Base-by-base conservation (phyloP, 1,140 invertebrate species). In the Hermetia illucens region DNA sequence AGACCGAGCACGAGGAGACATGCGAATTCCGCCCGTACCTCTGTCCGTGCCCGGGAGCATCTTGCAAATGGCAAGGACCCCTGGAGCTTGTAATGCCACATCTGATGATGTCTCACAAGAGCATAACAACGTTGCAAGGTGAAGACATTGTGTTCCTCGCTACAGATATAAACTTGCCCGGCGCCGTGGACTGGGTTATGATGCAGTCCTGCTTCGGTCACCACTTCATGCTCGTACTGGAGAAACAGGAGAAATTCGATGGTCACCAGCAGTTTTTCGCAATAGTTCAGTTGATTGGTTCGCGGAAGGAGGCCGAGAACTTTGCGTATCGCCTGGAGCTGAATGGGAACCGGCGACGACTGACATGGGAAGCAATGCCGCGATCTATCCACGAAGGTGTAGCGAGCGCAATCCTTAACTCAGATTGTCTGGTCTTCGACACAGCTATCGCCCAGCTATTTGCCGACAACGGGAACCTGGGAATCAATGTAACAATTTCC, bases 171-270 rank as follows among this genome's bases (percentile, higher is more conserved):
- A 98, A 98, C 68, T 71, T 99, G 44, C 93, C 94, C 34, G 96
- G 96, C 40, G 96, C 95, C 39, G 96, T 99, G 2, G 96, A 99
- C 61, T 99, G 96, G 96, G 96, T 98, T 1, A 99, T 98, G 95
- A 98, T 99, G 93, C 95, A 99, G 61, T 94, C 90, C 8, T 98
- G 95, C 65, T 99, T 97, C 63, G 89, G 88, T 38, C 90, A 96
- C 58, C 87, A 98, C 64, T 99, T 98, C 60, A 98, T 99, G 94
- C 70, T 99, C 39, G 93, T 99, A 13, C 69, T 99, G 19, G 95
- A 99, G 65, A 99, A 99, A 63, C 95, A 99, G 66, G 94, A 95
- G 53, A 96, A 96, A 59, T 91, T 81, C 58, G 90, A 96, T 68
- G 92, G 90, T 6, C 87, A 96, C 58, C 93, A 97, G 51, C 91